Evolutionary conservation across 2,888 invertebrate species (phyloP).

Genomic region (Metellina segmentata): DNA sequence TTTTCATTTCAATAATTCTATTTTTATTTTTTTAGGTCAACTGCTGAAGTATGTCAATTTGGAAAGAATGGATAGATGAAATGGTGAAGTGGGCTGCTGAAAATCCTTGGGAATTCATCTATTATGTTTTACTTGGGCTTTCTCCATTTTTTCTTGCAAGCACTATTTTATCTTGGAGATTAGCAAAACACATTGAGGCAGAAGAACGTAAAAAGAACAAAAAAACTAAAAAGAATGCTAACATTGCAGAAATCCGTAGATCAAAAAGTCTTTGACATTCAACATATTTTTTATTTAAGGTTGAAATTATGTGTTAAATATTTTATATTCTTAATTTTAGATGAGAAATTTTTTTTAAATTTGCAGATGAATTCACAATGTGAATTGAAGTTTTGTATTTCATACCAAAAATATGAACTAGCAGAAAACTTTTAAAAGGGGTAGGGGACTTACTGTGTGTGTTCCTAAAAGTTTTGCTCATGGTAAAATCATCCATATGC

Average conservation of each 20-base stretch:
- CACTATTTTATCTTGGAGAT: slow-evolving; percentile 83
- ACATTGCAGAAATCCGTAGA: slow-evolving; percentile 79
- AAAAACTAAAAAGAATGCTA: slow-evolving; percentile 81
- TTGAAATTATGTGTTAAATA: too few relatives aligned
- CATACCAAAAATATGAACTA: too few relatives aligned
- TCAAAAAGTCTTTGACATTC: slow-evolving; percentile 57
- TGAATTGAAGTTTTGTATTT: too few relatives aligned
- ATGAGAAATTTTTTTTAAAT: too few relatives aligned
- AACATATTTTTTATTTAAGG: too few relatives aligned
- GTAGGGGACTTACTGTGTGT: too few relatives aligned
- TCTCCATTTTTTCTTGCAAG: slow-evolving; percentile 83
- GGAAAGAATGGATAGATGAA: slow-evolving; percentile 79
- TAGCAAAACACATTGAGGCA: slow-evolving; percentile 83
- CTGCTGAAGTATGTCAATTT: slow-evolving; percentile 60
- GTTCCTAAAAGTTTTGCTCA: too few relatives aligned
- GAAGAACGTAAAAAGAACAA: slow-evolving; percentile 83
- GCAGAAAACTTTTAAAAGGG: too few relatives aligned
- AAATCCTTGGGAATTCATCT: slow-evolving; percentile 82
- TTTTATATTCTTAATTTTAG: too few relatives aligned
- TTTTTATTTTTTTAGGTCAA: slow-evolving; percentile 10
- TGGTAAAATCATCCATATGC: too few relatives aligned
- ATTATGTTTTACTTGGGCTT: slow-evolving; percentile 82
- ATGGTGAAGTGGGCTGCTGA: slow-evolving; percentile 80
- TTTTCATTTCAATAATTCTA: neutral
- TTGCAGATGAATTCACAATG: too few relatives aligned